A percentile compares a stretch with the other conserved stretches of the same genome.
Evolutionary conservation across 2,888 invertebrate species (phyloP).

Genomic region (Agonum fuliginosum): DNA sequence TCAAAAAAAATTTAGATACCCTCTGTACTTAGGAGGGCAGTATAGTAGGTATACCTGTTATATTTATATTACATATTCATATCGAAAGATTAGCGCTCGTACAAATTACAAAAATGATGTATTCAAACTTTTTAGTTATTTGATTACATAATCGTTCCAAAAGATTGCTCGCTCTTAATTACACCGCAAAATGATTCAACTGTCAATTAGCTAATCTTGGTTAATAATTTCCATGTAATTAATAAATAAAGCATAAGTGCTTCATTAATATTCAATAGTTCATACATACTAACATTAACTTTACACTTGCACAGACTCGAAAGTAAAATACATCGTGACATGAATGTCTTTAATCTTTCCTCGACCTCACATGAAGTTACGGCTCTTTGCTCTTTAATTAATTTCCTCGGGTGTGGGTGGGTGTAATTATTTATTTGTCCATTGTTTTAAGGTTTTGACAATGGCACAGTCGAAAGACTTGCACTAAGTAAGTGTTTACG

Average conservation of each 20-base stretch:
- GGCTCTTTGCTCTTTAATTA: slow-evolving; percentile 46
- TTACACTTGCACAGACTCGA: neutral
- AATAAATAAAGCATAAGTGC: slow-evolving; percentile 25
- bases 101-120: too few species aligned
- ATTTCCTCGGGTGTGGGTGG: slow-evolving; percentile 49
- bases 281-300: too few species aligned
- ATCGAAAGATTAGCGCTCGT: too few species aligned
- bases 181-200: neutral
- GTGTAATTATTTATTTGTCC: slow-evolving; percentile 49
- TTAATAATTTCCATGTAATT: slow-evolving; percentile 12
- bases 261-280: slow-evolving; percentile 24
- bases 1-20: too few species aligned
- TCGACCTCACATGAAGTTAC: slow-evolving; percentile 20
- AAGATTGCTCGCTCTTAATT: too few species aligned
- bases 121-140: too few species aligned
- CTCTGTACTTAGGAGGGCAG: too few species aligned
- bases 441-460: slow-evolving; percentile 21
- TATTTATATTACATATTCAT: too few species aligned
- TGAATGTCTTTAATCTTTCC: neutral
- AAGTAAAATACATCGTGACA: slow-evolving; percentile 3
- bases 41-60: too few species aligned
- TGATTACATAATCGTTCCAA: too few species aligned
- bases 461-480: neutral
- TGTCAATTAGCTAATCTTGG: neutral
- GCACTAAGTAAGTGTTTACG: neutral